phyloP scores from a whole-genome alignment of 2,888 invertebrate species.

The Xanthia icteritia region DNA sequence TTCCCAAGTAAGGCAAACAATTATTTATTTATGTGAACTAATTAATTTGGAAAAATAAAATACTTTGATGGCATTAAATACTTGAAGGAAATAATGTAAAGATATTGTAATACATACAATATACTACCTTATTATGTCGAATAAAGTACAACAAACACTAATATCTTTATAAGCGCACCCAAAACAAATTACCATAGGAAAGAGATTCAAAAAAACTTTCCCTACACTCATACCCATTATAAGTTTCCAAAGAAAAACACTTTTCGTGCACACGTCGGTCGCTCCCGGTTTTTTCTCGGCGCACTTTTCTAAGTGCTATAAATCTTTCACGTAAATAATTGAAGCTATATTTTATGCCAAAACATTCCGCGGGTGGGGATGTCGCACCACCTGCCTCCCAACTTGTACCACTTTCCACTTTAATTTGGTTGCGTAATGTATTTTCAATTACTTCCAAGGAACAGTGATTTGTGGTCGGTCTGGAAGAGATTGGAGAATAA shows the following conservation, averaged over 20 bases:
- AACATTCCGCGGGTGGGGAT: slow-evolving; percentile 89
- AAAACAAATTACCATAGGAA: slow-evolving; percentile 91
- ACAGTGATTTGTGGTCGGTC: slow-evolving; percentile 88
- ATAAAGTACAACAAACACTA: slow-evolving; percentile 77
- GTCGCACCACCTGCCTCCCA: slow-evolving; percentile 88
- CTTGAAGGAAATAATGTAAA: background rate
- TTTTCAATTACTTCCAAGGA: slow-evolving; percentile 90
- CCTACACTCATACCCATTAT: slow-evolving; percentile 90
- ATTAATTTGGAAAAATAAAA: too few species aligned
- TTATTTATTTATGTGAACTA: too few species aligned
- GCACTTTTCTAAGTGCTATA: slow-evolving; percentile 90
- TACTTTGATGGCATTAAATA: background rate
- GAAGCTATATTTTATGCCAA: slow-evolving; percentile 91
- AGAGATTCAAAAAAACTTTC: slow-evolving; percentile 88
- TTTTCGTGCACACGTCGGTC: slow-evolving; percentile 89
- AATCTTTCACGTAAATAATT: slow-evolving; percentile 91
- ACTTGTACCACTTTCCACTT: slow-evolving; percentile 90
- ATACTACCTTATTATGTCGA: slow-evolving; percentile 51
- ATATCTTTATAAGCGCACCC: slow-evolving; percentile 87
- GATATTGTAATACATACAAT: background rate
- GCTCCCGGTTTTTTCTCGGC: slow-evolving; percentile 89
- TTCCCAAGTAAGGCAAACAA: too few species aligned
- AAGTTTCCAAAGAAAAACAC: slow-evolving; percentile 90
- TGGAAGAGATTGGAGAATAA: slow-evolving; percentile 86
- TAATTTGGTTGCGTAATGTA: slow-evolving; percentile 91